Evolutionary conservation across 2,797 vertebrate genomes (phyloP), one percentile per base, ranked within the genome.

Genomic region (Pogoniulus pusillus): DNA sequence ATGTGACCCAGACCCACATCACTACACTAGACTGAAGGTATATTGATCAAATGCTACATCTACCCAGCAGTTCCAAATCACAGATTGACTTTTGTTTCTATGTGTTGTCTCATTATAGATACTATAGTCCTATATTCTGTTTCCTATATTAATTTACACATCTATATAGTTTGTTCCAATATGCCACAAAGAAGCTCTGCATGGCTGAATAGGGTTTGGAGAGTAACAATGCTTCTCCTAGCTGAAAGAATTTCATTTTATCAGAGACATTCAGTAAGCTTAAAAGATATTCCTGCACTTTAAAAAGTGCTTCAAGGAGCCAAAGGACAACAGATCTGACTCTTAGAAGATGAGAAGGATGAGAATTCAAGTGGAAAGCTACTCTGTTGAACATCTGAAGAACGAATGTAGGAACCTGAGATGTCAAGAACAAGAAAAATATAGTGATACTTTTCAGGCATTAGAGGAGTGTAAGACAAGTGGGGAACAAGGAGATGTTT

Each of bases 321-420:
- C 58, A 68, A 76, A 65, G 51, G 62, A 91, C n/a, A 87, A 79
- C 13, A 59, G 64, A 71, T 29, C 55, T 73, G 30, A 3, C 71
- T 84, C 78, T 91, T 59, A 63, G 59, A 55, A 87, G 80, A 92
- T 49, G 69, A 83, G 77, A 83, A 68, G 37, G 27, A 83, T 71
- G 27, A 86, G 82, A 89, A 94, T 75, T 68, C 75, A 96, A 89
- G 76, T 35, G 55, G 37, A 90, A 84, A 37, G 23, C 18, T 72
- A 70, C 16, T 87, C 23, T 7, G 5, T 1, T 39, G 30, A 77
- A 51, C 77, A 70, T 81, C 32, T 85, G 75, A 85, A 64, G 58
- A 76, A 85, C 24, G 29, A 64, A 83, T 81, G 57, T 34, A 85
- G 57, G 37, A 91, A 72, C 10, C 37, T 51, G 66, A 92, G 62